Percentiles rank a stretch among this genome's conserved stretches.
These are phyloP conservation scores for Glaucidium brasilianum DNA, from an alignment of 2,113 vertebrate species.

Conservation along the genomic window DNA sequence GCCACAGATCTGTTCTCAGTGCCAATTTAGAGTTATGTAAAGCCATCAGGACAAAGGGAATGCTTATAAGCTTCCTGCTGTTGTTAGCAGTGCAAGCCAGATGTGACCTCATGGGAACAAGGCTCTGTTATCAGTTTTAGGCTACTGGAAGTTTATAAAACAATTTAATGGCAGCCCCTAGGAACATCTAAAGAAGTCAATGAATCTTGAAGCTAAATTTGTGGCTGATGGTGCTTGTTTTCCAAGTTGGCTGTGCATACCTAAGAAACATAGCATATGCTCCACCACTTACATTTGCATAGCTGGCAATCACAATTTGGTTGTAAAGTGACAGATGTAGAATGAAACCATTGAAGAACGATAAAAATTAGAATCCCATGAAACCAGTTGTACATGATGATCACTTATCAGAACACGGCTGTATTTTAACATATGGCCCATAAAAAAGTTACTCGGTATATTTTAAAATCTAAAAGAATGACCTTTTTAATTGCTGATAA, in stretches of 20 bases:
- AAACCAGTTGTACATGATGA: slow-evolving; percentile 3
- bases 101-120: neutral
- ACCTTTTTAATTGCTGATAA: slow-evolving; percentile 50
- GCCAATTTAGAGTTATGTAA: neutral
- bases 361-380: slow-evolving; percentile 7
- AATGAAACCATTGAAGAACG: neutral
- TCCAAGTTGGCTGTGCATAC: neutral
- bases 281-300: neutral
- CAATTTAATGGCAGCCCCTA: neutral
- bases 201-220: neutral
- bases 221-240: neutral
- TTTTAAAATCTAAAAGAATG: slow-evolving; percentile 32
- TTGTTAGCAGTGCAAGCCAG: neutral
- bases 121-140: neutral
- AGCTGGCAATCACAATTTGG: neutral
- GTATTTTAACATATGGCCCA: slow-evolving; percentile 30
- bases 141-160: neutral
- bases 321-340: neutral
- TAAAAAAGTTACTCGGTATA: neutral
- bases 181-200: neutral
- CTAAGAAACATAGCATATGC: neutral
- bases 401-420: neutral
- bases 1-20: neutral
- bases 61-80: neutral
- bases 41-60: neutral